Percentiles rank a stretch among this genome's conserved stretches.
These are phyloP conservation scores for Gymnorhina tibicen DNA, from an alignment of 2,113 vertebrate genomes.

Conservation along the genomic window DNA sequence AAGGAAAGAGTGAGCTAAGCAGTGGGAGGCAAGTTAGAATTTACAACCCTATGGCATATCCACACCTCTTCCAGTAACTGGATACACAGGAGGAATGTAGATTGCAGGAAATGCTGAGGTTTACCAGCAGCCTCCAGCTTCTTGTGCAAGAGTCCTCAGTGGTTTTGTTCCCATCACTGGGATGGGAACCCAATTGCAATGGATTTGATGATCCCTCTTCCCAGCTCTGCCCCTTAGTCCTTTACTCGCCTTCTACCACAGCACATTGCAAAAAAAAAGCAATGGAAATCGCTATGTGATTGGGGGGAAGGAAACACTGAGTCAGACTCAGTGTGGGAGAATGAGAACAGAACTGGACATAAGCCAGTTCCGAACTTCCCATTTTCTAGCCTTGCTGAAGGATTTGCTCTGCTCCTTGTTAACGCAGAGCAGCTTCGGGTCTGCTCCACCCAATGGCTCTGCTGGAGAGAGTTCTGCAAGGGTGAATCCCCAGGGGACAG, in stretches of 20 bases:
- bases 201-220: not conserved
- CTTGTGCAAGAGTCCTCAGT: not conserved
- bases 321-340: not conserved
- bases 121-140: conserved; percentile 7
- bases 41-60: not conserved
- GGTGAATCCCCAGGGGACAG: not conserved
- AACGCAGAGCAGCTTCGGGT: not conserved
- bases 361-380: not conserved
- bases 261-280: not conserved
- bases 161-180: not conserved
- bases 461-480: not conserved
- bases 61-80: conserved; percentile 29
- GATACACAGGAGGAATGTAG: not conserved
- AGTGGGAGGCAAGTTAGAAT: not conserved
- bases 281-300: not conserved
- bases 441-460: not conserved
- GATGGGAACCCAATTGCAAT: not conserved
- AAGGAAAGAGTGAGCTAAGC: not conserved
- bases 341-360: not conserved
- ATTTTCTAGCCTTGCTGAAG: not conserved
- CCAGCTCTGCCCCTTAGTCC: not conserved
- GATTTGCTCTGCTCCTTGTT: not conserved
- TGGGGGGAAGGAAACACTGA: conserved; percentile 12
- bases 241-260: not conserved
- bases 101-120: not conserved